Base-by-base conservation (phyloP, 35 echinoderm and acorn worm species). In the Apostichopus parvimensis region DNA sequence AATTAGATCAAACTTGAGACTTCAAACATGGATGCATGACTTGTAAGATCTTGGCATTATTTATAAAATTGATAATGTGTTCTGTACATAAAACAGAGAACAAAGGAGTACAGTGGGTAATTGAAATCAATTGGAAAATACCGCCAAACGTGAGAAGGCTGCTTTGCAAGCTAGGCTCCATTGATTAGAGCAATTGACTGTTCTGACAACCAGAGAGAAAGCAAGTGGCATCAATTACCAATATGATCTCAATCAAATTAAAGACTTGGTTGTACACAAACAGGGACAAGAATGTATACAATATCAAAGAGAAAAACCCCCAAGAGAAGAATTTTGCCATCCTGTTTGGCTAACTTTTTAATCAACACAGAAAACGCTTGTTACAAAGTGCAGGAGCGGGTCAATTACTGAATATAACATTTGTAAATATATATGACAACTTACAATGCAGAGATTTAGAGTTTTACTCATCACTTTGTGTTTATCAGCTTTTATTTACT, bases 21-120 rank as follows among this genome's bases (percentile, higher is more conserved):
- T 84, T 58, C 81, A 84, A 84, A 84, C 81, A 84, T 58, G 81
- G 57, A 84, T 84, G 81, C 81, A 84, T 84, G 81, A 84, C 57
- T 84, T 58, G 81, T 84, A 58, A 84, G 17, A 84, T 84, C 55
- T 58, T 84, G 54, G 81, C 81, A 84, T 59, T 84, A 59, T 84
- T 84, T 84, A 55, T 59, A 6, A 84, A 84, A 84, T 84, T 84
- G 81, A 84, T 84, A 84, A 84, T 61, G 57, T 84, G 81, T 84
- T 84, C 81, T 84, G 81, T 84, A 84, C 81, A 84, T 84, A 84
- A 84, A 84, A 59, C 54, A 58, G 81, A 59, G 81, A 24, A 84
- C 81, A 84, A 84, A 84, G 56, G 81, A 59, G 81, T 24, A 59
- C 23, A 84, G 79, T 7, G 17, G 57, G 57, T 58, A 84, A 84